Evolutionary conservation across 2,888 invertebrate species (phyloP).

Genomic region (Lithodes maja): DNA sequence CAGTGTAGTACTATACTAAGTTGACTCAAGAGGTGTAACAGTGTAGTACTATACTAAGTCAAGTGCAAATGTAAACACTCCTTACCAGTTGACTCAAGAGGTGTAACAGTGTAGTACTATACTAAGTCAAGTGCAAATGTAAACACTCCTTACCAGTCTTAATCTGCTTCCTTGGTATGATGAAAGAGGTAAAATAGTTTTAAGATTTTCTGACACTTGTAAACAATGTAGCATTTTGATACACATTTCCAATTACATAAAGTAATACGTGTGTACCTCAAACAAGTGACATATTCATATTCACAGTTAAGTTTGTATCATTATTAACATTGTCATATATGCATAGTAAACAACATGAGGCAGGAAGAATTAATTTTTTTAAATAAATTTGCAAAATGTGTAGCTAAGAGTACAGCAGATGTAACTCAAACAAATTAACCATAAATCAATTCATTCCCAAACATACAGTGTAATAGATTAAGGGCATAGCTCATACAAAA

Average conservation of each 20-base stretch:
- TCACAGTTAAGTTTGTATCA: too few relatives aligned
- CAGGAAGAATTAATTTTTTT: too few relatives aligned
- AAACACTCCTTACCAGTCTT: conserved; percentile 14
- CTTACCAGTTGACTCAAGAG: neutral
- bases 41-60: neutral
- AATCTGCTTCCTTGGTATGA: conserved; percentile 35
- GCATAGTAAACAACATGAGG: too few relatives aligned
- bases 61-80: conserved; percentile 6
- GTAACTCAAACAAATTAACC: too few relatives aligned
- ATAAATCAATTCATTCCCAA: too few relatives aligned
- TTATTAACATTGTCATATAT: too few relatives aligned
- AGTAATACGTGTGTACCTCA: neutral
- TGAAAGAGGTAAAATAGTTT: conserved; percentile 36
- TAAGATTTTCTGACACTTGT: conserved; percentile 18
- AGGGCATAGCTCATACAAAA: too few relatives aligned
- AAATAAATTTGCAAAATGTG: too few relatives aligned
- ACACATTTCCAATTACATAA: neutral
- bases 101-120: neutral
- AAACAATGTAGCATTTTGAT: neutral
- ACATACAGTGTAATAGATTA: too few relatives aligned
- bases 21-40: too few relatives aligned
- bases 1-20: neutral
- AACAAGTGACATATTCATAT: too few relatives aligned
- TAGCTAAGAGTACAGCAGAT: too few relatives aligned
- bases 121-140: conserved; percentile 16